Percentiles rank a stretch among this genome's conserved stretches.
These are phyloP conservation scores for Pammene fasciana DNA, from an alignment of 2,888 invertebrate species.

Conservation along the genomic window DNA sequence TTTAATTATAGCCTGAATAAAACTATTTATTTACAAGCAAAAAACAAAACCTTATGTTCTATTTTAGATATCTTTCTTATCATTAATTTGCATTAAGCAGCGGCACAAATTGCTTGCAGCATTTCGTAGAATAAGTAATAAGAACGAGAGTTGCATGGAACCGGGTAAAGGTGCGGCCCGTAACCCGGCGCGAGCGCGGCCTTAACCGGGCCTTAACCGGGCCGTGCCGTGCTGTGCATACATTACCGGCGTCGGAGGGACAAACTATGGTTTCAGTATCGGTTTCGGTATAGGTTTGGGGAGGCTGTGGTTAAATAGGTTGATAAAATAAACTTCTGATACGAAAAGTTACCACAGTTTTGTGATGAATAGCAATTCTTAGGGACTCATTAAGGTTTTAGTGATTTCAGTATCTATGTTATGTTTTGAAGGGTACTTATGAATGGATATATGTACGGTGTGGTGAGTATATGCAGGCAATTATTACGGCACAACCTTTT, in stretches of 20 bases:
- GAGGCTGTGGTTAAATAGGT: not conserved
- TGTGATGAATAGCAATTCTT: no score
- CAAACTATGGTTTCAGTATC: not conserved
- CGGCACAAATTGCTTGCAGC: conserved; percentile 10
- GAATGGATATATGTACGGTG: no score
- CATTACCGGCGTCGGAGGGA: conserved; percentile 45
- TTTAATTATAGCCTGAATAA: no score
- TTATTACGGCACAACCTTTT: no score
- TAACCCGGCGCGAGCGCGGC: conserved; percentile 40
- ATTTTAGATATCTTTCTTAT: not conserved
- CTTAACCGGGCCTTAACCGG: conserved; percentile 50
- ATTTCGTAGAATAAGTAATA: conserved; percentile 10
- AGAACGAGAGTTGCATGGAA: conserved; percentile 18
- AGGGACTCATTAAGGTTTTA: no score
- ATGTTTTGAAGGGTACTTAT: no score
- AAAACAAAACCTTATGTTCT: not conserved
- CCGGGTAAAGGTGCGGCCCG: conserved; percentile 25
- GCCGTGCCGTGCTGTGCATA: conserved; percentile 55
- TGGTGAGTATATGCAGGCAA: no score
- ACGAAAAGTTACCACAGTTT: no score
- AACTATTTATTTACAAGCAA: no score
- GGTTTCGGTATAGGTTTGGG: not conserved
- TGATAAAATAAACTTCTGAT: not conserved
- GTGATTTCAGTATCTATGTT: no score
- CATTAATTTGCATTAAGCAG: conserved; percentile 7